Evolutionary conservation across 2,888 invertebrate species (phyloP).

Genomic region (Atrina japonica): DNA sequence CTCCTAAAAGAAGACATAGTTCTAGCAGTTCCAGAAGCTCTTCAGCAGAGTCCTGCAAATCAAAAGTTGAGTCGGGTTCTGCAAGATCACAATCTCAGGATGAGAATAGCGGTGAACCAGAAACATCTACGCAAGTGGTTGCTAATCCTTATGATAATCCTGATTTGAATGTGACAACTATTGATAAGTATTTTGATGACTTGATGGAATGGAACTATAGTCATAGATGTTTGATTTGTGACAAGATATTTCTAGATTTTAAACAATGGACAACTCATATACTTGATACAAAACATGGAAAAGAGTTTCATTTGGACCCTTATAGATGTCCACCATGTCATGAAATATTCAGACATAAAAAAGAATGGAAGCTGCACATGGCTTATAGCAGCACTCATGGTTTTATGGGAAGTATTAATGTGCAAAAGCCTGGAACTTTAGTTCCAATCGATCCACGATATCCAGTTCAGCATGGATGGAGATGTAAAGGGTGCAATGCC

Average conservation of each 20-base stretch:
- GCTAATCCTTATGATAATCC: conserved; percentile 25
- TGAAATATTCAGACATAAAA: conserved; percentile 4
- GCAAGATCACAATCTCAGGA: too few species aligned
- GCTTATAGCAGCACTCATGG: conserved; percentile 15
- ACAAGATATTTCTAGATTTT: conserved; percentile 14
- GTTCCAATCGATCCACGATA: conserved; percentile 8
- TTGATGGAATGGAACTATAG: conserved; percentile 32
- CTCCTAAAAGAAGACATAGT: too few species aligned
- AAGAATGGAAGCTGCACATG: conserved; percentile 28
- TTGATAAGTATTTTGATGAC: conserved; percentile 21
- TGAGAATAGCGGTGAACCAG: too few species aligned
- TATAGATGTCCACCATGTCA: conserved; percentile 24
- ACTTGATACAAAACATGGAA: conserved; percentile 18
- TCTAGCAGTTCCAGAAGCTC: background rate
- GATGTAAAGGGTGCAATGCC: conserved; percentile 23
- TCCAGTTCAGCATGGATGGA: conserved; percentile 24
- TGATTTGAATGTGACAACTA: conserved; percentile 14
- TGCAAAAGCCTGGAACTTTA: conserved; percentile 14
- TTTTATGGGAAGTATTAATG: conserved; percentile 27
- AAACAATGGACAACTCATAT: conserved; percentile 25
- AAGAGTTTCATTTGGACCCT: conserved; percentile 25
- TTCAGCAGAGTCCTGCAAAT: background rate
- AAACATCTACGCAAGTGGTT: too few species aligned
- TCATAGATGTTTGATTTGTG: conserved; percentile 30
- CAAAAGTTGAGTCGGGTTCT: too few species aligned